Conservation (phyloP, 2,888 invertebrate species). For the Dascillus cervinus region DNA sequence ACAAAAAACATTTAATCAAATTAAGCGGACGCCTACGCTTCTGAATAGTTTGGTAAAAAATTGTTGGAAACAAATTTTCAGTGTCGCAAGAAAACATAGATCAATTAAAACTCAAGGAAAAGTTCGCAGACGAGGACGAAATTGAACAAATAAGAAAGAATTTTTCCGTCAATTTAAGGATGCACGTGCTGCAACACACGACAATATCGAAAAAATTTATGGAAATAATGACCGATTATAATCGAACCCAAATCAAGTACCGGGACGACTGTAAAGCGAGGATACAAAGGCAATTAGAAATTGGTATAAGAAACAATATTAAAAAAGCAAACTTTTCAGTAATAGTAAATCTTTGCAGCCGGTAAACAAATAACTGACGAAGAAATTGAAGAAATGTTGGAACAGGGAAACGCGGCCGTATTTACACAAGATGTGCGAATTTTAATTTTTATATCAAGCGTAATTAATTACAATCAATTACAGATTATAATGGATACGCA, state of each 20-base stretch:
- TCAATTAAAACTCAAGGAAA: no score
- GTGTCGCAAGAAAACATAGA: no score
- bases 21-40: no score
- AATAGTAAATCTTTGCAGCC: constrained; percentile 52
- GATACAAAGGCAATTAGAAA: constrained; percentile 98
- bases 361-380: constrained; percentile 97
- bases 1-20: no score
- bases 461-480: constrained; percentile 32
- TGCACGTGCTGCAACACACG: constrained; percentile 99
- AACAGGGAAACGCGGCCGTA: constrained; percentile 96
- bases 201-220: constrained; percentile 98
- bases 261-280: constrained; percentile 98
- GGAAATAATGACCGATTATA: constrained; percentile 99
- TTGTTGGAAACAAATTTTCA: no score
- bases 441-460: constrained; percentile 16
- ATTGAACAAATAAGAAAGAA: no score
- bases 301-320: constrained; percentile 62
- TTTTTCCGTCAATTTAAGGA: constrained; percentile 97
- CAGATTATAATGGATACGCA: constrained; percentile 99
- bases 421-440: constrained; percentile 95
- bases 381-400: constrained; percentile 97
- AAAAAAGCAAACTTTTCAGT: not conserved
- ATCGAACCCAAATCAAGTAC: constrained; percentile 99
- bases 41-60: no score
- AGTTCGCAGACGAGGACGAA: no score